Percentiles rank a stretch among this genome's conserved stretches.
phyloP scores from a whole-genome alignment of 1,140 invertebrate genomes.

The Drosophila ficusphila region DNA sequence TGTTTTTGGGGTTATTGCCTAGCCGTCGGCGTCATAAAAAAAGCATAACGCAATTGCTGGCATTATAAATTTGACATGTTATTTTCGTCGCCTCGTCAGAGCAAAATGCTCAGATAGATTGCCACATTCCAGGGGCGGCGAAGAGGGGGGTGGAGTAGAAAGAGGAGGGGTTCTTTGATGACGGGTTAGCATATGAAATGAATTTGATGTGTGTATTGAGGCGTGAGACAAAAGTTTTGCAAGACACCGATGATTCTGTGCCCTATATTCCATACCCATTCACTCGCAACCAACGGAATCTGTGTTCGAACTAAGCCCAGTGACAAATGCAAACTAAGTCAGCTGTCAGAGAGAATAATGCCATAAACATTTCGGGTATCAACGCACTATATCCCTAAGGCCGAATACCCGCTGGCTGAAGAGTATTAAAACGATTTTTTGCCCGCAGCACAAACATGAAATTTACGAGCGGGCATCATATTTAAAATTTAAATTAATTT shows the following conservation, averaged over 20 bases:
- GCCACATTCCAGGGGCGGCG: slow-evolving; percentile 36
- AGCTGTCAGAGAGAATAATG: slow-evolving; percentile 10
- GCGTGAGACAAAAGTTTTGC: slow-evolving; percentile 1
- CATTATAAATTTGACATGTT: slow-evolving; percentile 82
- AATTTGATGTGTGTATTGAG: slow-evolving; percentile 37
- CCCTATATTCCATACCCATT: slow-evolving; percentile 10
- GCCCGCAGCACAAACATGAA: slow-evolving; percentile 30
- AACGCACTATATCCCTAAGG: background rate
- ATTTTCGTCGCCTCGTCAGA: slow-evolving; percentile 76
- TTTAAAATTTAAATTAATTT: slow-evolving; percentile 81
- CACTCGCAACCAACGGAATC: background rate
- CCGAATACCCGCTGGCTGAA: background rate
- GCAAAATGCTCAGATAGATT: slow-evolving; percentile 55
- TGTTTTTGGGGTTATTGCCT: slow-evolving; percentile 39
- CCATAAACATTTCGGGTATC: background rate
- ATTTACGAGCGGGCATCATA: slow-evolving; percentile 63
- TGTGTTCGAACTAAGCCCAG: slow-evolving; percentile 14
- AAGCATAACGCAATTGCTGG: slow-evolving; percentile 70
- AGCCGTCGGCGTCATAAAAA: slow-evolving; percentile 50
- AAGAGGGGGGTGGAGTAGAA: background rate
- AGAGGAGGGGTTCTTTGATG: background rate
- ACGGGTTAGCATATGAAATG: slow-evolving; percentile 49
- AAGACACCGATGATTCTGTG: slow-evolving; percentile 9
- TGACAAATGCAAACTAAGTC: slow-evolving; percentile 23
- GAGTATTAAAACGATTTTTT: slow-evolving; percentile 27